Evolutionary conservation across 2,113 vertebrate genomes (phyloP), one percentile per base, ranked within the genome.

Genomic region (Piaya cayana): DNA sequence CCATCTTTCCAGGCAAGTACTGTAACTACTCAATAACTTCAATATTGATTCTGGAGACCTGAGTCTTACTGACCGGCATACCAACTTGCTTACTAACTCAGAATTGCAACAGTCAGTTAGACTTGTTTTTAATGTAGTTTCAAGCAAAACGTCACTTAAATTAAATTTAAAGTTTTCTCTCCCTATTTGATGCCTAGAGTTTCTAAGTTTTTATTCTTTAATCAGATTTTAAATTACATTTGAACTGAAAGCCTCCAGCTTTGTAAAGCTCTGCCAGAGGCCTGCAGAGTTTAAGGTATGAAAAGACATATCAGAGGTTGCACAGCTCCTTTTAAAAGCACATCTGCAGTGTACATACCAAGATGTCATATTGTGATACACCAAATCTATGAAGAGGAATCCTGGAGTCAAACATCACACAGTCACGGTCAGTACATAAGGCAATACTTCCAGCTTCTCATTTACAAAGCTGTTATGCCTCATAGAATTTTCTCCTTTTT

Each of bases 21-120:
- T 95, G 47, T 90, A 95, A 96, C 95, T 97, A 88, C 86, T 95
- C 82, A 96, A 92, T 93, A 96, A 96, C 90, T 86, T 39, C 78
- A 60, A 11, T 91, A 96, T 96, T 95, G 86, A 96, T 96, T 96
- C 36, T 92, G 82, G 86, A 79, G 72, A 82, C 67, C 71, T 42
- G 36, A 85, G 59, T 85, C n/a, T 68, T 95, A 80, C 67, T 88
- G 63, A 64, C 56, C 96, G 76, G 56, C 70, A 88, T 74, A 88
- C 74, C 37, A 95, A 92, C 27, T 30, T 95, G 49, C 84, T 93
- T 93, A 82, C 87, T 85, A n/a, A 69, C 37, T 90, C 79, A 74
- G 58, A 95, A 64, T 67, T 67, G 16, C 11, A 27, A 29, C 14
- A 90, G 53, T 25, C 45, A 76, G 60, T 72, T 15, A 68, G 47